Evolutionary conservation across 1,140 invertebrate genomes (phyloP), one percentile per base, ranked within the genome.

Genomic region (Elysia chlorotica): DNA sequence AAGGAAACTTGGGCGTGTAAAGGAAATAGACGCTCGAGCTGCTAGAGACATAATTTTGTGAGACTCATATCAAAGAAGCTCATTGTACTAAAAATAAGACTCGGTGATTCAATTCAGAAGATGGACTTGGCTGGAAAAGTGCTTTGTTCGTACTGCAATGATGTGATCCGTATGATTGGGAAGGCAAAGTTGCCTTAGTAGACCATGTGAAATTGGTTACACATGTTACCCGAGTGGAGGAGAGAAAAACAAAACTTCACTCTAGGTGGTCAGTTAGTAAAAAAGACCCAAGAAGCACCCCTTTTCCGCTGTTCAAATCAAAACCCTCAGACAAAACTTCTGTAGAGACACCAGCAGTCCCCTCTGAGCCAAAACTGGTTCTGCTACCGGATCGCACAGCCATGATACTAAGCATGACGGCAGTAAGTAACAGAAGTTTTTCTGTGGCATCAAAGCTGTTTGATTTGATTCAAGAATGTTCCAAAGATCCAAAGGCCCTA

Each of bases 171-270:
- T 25, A 59, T 59, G 56, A 25, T 59, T 19, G 56, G 6, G 25
- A 59, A 59, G 56, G 56, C 56, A 59, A 59, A 25, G 56, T 59
- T 59, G 56, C 56, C 10, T 59, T 59, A 59, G 56, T 59, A 17
- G 56, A 59, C 28, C 56, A 59, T 59, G 28, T 59, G 10, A 10
- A 30, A 59, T 59, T 25, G 6, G 25, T 25, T 10, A 59, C 10
- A 30, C 56, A 59, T 30, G 56, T 59, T 19, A 17, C 25, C 28
- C 56, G 28, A 23, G 56, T 10, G 28, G 56, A 59, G 56, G 14
- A 59, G 10, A 59, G 28, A 25, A 59, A 59, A 25, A 30, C 56
- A 59, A 59, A n/a, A 59, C 25, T 59, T 6, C 28, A 59, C 10
- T 59, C 56, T 59, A 17, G 56, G 56, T 59, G 56, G 56, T 59